Conservation (phyloP, 2,888 invertebrate genomes). For the Cantharis lateralis region DNA sequence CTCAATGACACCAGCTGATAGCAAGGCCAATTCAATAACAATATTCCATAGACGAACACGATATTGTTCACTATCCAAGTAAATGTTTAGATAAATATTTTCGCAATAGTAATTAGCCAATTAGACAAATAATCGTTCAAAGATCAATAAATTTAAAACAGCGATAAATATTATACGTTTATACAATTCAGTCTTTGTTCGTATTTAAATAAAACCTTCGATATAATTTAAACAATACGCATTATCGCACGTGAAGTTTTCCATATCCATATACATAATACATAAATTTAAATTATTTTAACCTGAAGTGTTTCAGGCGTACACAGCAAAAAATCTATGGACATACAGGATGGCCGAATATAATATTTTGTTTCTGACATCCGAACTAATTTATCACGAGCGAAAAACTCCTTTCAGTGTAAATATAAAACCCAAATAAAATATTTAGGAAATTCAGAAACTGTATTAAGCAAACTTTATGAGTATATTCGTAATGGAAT, state of each 20-base stretch:
- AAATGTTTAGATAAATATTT: background rate
- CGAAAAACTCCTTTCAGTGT: background rate
- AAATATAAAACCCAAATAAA: background rate
- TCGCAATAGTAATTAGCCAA: background rate
- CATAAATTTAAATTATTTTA: background rate
- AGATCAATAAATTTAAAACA: background rate
- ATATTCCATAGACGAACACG: background rate
- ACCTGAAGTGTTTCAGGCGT: no score
- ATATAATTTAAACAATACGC: background rate
- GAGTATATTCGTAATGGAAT: background rate
- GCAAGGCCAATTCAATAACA: constrained; percentile 40
- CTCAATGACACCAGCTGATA: constrained; percentile 47
- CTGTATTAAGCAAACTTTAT: background rate
- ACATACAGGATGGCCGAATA: background rate
- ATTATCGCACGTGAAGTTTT: background rate
- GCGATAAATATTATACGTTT: background rate
- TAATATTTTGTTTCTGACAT: background rate
- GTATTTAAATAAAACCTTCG: background rate
- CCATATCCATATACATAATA: background rate
- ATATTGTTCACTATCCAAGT: background rate
- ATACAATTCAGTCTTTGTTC: background rate
- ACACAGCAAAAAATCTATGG: background rate
- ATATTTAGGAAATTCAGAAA: background rate
- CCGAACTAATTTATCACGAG: background rate
- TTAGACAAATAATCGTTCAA: background rate